Evolutionary conservation across 2,113 vertebrate genomes (phyloP), one percentile per base, ranked within the genome.

Genomic region (Piaya cayana): DNA sequence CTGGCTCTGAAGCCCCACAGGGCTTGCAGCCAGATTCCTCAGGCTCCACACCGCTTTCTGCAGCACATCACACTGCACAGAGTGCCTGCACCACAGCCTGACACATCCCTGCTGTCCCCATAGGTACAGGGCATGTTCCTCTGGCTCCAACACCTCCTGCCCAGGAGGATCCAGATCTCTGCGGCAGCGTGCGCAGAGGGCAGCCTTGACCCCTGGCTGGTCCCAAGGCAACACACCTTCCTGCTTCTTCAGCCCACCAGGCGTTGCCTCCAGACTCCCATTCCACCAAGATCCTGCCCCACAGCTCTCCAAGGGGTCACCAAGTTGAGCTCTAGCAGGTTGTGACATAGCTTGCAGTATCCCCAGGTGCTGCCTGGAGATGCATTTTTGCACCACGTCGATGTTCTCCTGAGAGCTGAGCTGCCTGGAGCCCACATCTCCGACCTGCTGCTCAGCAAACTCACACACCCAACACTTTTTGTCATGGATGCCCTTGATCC

Each of bases 381-480:
- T 4, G 3, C 8, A 8, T 23, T 70, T 64, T 39, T 21, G 52
- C 32, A 9, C 19, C 8, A 36, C 21, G 3, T 3, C 42, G 23
- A 8, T 3, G 20, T 26, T 30, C 29, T 50, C 19, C 50, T 30
- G 30, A 11, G 13, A 71, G 32, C 23, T 14, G 37, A 64, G 9
- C 42, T 70, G 17, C 5, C 52, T 26, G 58, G 58, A 88, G n/a
- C n/a, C 60, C 8, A 2, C 27, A 39, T 8, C 50, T 62, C 59
- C 58, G 60, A 6, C 25, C 37, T 37, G 7, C 36, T 55, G 64
- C 45, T 56, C 63, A 18, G n/a, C 69, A 64, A 64, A 7, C 6
- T 43, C 29, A 21, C 0, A 0, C 3, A 2, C 8, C 36, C 5
- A 0, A 2, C 5, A n/a, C 3, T 70, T 63, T 60, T 34, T 50